Conservation (phyloP, 2,797 vertebrate species). For the Micromesistius poutassou region DNA sequence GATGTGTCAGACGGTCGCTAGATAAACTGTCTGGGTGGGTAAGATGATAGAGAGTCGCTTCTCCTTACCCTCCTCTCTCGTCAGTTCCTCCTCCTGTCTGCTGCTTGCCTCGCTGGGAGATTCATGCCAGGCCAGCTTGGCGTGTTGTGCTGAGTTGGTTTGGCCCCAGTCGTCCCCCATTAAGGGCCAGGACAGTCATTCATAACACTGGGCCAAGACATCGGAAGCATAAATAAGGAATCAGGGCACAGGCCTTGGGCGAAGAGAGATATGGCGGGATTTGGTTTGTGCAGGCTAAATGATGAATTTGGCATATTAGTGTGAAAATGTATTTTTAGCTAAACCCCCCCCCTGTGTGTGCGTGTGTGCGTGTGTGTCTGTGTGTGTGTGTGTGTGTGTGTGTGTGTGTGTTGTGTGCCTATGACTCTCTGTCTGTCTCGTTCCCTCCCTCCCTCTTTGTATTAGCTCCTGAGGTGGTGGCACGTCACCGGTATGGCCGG, state of each 20-base stretch:
- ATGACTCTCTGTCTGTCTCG: neutral
- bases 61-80: neutral
- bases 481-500: constrained; percentile 82
- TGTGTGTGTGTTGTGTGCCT: neutral
- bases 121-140: constrained; percentile 38
- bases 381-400: neutral
- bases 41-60: constrained; percentile 21
- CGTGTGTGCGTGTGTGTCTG: neutral
- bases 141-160: constrained; percentile 35
- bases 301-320: constrained; percentile 29
- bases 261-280: constrained; percentile 19
- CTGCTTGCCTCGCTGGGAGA: constrained; percentile 20
- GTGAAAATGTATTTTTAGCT: constrained; percentile 14
- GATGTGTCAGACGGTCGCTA: constrained; percentile 19
- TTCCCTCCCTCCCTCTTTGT: constrained; percentile 13
- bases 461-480: constrained; percentile 83
- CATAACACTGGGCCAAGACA: constrained; percentile 43
- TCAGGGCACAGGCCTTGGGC: constrained; percentile 17
- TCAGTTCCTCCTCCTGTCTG: constrained; percentile 25
- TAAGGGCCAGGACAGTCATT: constrained; percentile 52
- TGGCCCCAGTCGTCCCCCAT: constrained; percentile 28
- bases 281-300: constrained; percentile 8
- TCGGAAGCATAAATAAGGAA: constrained; percentile 57
- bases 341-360: neutral
- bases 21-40: constrained; percentile 16